phyloP scores from a whole-genome alignment of 1,140 invertebrate species.

The Achatina immaculata region DNA sequence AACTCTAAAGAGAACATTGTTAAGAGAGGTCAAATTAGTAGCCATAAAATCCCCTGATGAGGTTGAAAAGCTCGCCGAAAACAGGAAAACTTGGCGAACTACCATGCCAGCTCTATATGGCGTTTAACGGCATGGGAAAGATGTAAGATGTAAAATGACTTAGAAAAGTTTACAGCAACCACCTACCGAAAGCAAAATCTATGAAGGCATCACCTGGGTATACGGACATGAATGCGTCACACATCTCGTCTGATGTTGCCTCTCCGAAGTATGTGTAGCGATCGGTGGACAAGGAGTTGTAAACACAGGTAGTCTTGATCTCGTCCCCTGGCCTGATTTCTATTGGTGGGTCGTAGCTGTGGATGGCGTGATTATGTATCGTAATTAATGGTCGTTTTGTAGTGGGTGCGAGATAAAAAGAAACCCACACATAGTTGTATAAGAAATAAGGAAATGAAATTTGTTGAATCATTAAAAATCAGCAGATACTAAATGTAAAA shows the following conservation, averaged over 20 bases:
- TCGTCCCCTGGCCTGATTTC: constrained; percentile 35
- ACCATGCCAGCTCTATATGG: too few relatives aligned
- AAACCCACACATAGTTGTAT: background rate
- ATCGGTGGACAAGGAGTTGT: constrained; percentile 1
- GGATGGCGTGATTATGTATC: background rate
- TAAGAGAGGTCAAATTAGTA: too few relatives aligned
- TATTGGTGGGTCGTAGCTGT: constrained; percentile 18
- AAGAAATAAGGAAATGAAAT: background rate
- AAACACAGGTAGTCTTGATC: constrained; percentile 34
- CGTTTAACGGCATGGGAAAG: too few relatives aligned
- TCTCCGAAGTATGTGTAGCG: constrained; percentile 8
- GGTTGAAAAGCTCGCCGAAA: too few relatives aligned
- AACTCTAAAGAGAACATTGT: too few relatives aligned
- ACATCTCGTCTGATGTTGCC: constrained; percentile 38
- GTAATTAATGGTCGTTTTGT: too few relatives aligned
- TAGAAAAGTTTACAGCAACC: too few relatives aligned
- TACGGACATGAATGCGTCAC: constrained; percentile 29
- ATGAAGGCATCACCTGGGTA: constrained; percentile 16
- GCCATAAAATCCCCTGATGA: too few relatives aligned
- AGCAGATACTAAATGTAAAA: too few relatives aligned
- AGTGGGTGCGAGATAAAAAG: background rate
- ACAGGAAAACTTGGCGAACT: too few relatives aligned
- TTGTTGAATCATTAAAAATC: too few relatives aligned
- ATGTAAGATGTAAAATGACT: too few relatives aligned
- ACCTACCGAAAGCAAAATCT: background rate